Evolutionary conservation across 2,797 vertebrate genomes (phyloP), one percentile per base, ranked within the genome.

Genomic region (Periophthalmus magnuspinnatus): DNA sequence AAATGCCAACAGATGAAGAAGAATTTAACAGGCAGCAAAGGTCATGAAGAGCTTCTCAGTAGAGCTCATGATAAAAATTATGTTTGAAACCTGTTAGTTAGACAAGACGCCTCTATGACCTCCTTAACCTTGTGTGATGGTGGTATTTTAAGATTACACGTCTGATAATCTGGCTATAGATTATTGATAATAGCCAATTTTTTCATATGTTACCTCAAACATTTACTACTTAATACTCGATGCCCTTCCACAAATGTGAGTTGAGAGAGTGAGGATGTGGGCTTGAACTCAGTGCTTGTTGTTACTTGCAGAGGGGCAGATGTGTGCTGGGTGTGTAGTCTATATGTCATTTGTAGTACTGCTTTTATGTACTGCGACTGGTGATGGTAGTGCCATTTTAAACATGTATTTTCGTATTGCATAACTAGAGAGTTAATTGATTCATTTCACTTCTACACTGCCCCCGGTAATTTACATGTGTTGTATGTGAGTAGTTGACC

Each of bases 1-100:
- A 36, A 28, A 65, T 67, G 56, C 24, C 58, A 66, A 68, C 13
- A 54, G 41, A 59, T 65, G 33, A 67, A 70, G 38, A 63, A 45
- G 41, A 65, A 19, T 32, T 50, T 48, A 17, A 48, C 45, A 34
- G 58, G 24, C 47, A 59, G 21, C 19, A 47, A 19, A 9, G 17
- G 36, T 69, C 21, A 64, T 6, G 19, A 32, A 58, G 66, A 3
- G 2, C 34, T 52, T 34, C 33, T 33, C 32, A 60, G 33, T 58
- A 17, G n/a, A 58, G 6, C 16, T 13, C 32, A n/a, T 41, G 59
- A 61, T 61, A 19, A 22, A 61, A 61, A 41, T 61, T 41, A 17
- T 17, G 59, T 61, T 61, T 41, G 34, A 61, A 61, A 61, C 33
- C 10, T 61, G 33, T 38, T 41, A 21, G 38, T 41, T 61, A n/a